Percentiles rank a stretch among this genome's conserved stretches.
phyloP scores from a whole-genome alignment of 2,113 vertebrate genomes.

The Acinonyx jubatus region DNA sequence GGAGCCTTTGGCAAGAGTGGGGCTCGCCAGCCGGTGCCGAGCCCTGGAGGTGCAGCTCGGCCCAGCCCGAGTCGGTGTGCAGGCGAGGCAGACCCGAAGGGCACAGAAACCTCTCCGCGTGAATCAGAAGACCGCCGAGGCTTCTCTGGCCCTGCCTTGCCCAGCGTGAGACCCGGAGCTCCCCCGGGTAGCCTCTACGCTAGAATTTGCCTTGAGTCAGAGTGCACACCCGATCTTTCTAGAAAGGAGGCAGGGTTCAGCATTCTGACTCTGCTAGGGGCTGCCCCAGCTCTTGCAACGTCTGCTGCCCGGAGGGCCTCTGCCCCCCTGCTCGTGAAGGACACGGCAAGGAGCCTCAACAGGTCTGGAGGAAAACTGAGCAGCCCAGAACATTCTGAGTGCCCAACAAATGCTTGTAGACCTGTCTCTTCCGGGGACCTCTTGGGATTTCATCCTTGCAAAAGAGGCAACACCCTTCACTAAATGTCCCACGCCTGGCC shows the following conservation, averaged over 20 bases:
- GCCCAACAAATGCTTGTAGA: background rate
- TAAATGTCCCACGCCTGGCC: background rate
- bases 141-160: background rate
- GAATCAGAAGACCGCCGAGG: background rate
- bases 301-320: background rate
- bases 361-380: background rate
- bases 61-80: background rate
- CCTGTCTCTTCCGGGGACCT: background rate
- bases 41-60: background rate
- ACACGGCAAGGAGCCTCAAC: background rate
- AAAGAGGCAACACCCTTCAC: background rate
- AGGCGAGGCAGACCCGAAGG: background rate
- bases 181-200: background rate
- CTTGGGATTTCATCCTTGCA: background rate
- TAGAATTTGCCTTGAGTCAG: background rate
- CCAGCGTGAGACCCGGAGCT: background rate
- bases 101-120: background rate
- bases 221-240: background rate
- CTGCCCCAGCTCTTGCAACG: background rate
- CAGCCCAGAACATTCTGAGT: background rate
- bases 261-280: background rate
- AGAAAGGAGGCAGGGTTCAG: background rate
- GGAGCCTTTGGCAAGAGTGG: accelerated
- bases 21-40: accelerated
- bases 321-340: background rate